Conservation (phyloP, 2,113 vertebrate species). For the Tyrannus savana region DNA sequence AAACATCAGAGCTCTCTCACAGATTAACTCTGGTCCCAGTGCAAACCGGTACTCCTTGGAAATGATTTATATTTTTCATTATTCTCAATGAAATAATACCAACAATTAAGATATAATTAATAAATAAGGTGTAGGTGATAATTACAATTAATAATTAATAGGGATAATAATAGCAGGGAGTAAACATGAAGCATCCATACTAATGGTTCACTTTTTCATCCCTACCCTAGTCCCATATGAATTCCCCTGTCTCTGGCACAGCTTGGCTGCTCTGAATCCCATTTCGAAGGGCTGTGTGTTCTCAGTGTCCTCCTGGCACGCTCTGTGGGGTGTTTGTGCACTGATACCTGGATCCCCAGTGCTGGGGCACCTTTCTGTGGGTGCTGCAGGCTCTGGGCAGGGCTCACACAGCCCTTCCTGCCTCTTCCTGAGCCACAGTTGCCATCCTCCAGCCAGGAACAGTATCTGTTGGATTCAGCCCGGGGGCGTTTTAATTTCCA, state of each 20-base stretch:
- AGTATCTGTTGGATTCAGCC: not conserved
- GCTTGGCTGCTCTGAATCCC: not conserved
- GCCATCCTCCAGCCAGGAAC: not conserved
- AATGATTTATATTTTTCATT: not conserved
- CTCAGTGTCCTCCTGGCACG: not conserved
- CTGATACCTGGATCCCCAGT: fast-evolving
- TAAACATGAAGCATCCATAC: not conserved
- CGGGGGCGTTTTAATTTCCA: not conserved
- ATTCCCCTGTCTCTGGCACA: not conserved
- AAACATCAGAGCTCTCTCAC: not conserved
- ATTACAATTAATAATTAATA: not conserved
- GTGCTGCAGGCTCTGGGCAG: not conserved
- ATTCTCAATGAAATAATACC: not conserved
- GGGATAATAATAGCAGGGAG: not conserved
- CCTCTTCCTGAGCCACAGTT: not conserved
- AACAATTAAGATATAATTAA: not conserved
- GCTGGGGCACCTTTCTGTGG: not conserved
- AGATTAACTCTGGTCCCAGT: not conserved
- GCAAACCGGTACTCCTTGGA: not conserved
- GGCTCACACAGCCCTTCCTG: not conserved
- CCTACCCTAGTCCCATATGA: fast-evolving
- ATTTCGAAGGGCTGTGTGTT: not conserved
- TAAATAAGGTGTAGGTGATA: not conserved
- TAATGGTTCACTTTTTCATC: not conserved
- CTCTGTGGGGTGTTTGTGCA: not conserved